Conservation (phyloP, 1,140 invertebrate genomes). For the Scaptomyza hsui region DNA sequence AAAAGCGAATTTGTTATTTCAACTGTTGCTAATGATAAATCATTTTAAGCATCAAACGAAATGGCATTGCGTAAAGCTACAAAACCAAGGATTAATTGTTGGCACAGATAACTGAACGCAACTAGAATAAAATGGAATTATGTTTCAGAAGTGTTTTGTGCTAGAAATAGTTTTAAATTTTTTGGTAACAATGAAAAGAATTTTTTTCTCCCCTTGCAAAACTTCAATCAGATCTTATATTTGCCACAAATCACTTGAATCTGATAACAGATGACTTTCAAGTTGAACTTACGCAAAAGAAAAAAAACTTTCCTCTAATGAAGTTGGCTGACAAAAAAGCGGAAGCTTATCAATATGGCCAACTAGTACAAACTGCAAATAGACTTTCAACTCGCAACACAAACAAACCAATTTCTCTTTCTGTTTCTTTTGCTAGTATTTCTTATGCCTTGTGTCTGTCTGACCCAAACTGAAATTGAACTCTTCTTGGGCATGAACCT, state of each 20-base stretch:
- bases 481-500: constrained; percentile 53
- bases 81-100: not conserved
- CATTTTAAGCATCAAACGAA: not conserved
- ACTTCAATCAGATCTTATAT: constrained; percentile 13
- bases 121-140: not conserved
- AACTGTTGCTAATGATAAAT: constrained; percentile 12
- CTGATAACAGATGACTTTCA: constrained; percentile 19
- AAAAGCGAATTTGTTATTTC: constrained; percentile 24
- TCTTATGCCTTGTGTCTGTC: not conserved
- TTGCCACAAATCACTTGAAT: constrained; percentile 34
- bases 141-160: not conserved
- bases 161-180: not conserved
- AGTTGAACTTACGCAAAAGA: constrained; percentile 10
- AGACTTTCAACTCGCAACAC: constrained; percentile 46
- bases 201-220: not conserved
- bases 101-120: not conserved
- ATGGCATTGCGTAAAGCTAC: not conserved
- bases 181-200: no score
- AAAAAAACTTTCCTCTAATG: constrained; percentile 63
- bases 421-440: not conserved
- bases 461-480: constrained; percentile 67
- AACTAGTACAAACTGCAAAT: constrained; percentile 56
- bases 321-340: constrained; percentile 55
- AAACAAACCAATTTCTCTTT: constrained; percentile 54
- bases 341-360: constrained; percentile 71